Base-by-base conservation (phyloP, 2,888 invertebrate genomes). In the Phlogophora meticulosa region DNA sequence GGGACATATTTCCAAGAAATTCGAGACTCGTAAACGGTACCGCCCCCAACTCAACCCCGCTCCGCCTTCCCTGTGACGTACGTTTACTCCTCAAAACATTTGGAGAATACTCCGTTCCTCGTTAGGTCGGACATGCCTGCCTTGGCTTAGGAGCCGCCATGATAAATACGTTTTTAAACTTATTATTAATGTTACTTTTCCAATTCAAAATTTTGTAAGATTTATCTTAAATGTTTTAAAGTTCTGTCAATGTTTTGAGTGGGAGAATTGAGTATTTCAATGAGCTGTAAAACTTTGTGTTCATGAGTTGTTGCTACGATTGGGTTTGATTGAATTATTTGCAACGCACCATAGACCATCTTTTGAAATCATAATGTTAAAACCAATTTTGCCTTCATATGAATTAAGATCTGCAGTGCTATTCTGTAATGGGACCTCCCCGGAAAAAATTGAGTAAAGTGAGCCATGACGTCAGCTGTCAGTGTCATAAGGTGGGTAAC, bases 71-170 rank as follows among this genome's bases (percentile, higher is more conserved):
- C 7, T 76, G 57, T 68, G 85, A 85, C 83, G 76, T 80, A 28
- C 83, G 76, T 80, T 22, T 15, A 83, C 77, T 76, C 51, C 51
- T 56, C 40, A 56, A 87, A 88, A 90, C 88, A 88, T 90, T 89
- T 87, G 82, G 84, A 76, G 80, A 80, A 82, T 84, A 86, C 85
- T 85, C 82, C 69, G 63, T 83, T 58, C 87, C 89, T 93, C 92
- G 92, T 93, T 93, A 91, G 76, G 84, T 83, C 85, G 85, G 87
- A 90, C 91, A 89, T 88, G 88, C 85, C 84, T 87, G 71, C 71
- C 61, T 56, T 59, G 49, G 45, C 68, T 75, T 49, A 74, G 84
- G 85, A 85, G 82, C 76, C 75, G 70, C 73, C 48, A 76, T 78
- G 79, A 82, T 84, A 82, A 85, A 87, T 86, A 88, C 72, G 78